phyloP scores from a whole-genome alignment of 92 coral and sea anemone genomes.

The Galaxea fascicularis region DNA sequence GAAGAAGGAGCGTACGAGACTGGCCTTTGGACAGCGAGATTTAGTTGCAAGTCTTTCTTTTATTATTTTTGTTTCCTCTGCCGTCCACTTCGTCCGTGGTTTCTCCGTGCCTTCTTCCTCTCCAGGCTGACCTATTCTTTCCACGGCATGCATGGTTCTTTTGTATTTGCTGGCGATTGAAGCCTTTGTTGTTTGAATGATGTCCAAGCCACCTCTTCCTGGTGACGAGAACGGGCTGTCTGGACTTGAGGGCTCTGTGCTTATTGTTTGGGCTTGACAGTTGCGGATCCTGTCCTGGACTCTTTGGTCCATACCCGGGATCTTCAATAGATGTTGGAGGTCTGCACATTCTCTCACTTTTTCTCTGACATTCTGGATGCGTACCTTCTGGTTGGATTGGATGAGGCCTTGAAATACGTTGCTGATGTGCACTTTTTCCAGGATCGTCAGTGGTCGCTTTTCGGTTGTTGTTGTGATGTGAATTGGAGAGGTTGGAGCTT shows the following conservation, averaged over 20 bases:
- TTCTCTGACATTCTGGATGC: not conserved
- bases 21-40: no score
- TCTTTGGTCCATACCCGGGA: not conserved
- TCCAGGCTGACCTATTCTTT: no score
- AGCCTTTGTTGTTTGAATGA: no score
- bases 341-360: not conserved
- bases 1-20: no score
- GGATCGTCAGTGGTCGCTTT: not conserved
- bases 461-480: not conserved
- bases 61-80: no score
- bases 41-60: no score
- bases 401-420: slow-evolving; percentile 1
- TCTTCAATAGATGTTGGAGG: slow-evolving; percentile 1
- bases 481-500: no score
- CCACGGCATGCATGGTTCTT: no score
- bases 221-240: not conserved
- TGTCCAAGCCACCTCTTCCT: not conserved
- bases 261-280: not conserved
- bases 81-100: no score
- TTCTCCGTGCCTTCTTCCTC: no score
- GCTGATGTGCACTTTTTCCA: slow-evolving; percentile 6
- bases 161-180: no score
- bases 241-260: not conserved
- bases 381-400: not conserved
- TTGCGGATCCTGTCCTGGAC: slow-evolving; percentile 2